These are phyloP conservation scores for Laodelphax striatellus DNA, from an alignment of 1,140 invertebrate genomes.

Conservation along the genomic window DNA sequence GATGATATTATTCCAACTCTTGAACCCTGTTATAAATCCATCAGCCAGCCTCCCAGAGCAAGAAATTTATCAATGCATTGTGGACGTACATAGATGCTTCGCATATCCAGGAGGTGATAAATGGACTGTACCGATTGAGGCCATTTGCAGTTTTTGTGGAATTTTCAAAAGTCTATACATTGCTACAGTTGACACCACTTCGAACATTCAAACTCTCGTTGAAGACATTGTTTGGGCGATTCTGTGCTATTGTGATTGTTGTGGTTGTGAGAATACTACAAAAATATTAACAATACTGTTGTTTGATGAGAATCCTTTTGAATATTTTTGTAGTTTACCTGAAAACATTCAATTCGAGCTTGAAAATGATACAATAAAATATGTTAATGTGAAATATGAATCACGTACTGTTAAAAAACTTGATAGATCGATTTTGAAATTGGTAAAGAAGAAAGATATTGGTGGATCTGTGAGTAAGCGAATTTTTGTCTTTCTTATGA, in stretches of 20 bases:
- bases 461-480: neutral
- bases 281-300: constrained; percentile 20
- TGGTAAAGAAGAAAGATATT: constrained; percentile 20
- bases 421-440: constrained; percentile 27
- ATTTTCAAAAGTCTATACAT: constrained; percentile 33
- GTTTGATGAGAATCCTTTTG: constrained; percentile 18
- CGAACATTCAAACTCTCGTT: constrained; percentile 25
- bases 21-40: neutral
- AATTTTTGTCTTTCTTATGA: constrained; percentile 7
- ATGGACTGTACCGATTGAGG: constrained; percentile 27
- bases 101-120: constrained; percentile 25
- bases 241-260: constrained; percentile 17
- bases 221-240: constrained; percentile 29
- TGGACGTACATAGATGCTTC: constrained; percentile 32
- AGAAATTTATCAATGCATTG: constrained; percentile 30
- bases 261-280: constrained; percentile 22
- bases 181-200: constrained; percentile 28
- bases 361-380: constrained; percentile 23
- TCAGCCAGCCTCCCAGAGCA: constrained; percentile 17
- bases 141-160: constrained; percentile 25
- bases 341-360: constrained; percentile 27
- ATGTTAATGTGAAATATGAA: neutral
- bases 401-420: constrained; percentile 23
- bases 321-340: constrained; percentile 22
- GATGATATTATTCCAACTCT: neutral